Base-by-base conservation (phyloP, 1,140 invertebrate genomes). In the Drosophila sulfurigaster region DNA sequence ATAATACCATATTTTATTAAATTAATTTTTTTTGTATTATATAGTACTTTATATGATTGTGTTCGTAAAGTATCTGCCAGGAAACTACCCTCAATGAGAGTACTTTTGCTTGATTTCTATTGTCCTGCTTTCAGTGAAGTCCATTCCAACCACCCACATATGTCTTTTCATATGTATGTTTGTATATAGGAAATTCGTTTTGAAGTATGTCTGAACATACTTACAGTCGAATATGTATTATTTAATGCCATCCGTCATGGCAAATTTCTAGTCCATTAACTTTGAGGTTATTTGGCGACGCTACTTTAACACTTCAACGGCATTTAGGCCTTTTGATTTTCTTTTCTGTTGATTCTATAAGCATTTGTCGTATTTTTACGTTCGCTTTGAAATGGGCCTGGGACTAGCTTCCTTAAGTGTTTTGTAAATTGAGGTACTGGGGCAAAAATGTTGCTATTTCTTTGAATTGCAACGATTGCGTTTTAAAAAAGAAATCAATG, bases 261-360 rank as follows among this genome's bases (percentile, higher is more conserved):
- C 20, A 63, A 59, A 81, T 88, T 87, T 88, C 83, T 88, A 89
- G 83, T 88, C 83, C 83, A 88, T 88, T 88, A 88, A 88, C 85
- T 83, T 89, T 83, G 69, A 80, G 82, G 80, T 72, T 87, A 77
- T 86, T 86, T 74, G 73, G 63, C 60, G 79, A 72, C 59, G 72
- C 73, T 78, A 80, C 73, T 88, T 78, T 79, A 81, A 80, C 80
- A 87, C 82, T 86, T 87, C 77, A 83, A 75, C 72, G 58, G 32
- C 63, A 79, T 79, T 72, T 66, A 51, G 63, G 43, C 63, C 70
- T 79, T 71, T 57, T 57, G 66, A 63, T 48, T 59, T 59, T 54
- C 41, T 41, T 38, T 72, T 62, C 51, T 63, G 35, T 77, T 77
- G 57, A 58, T 67, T 59, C 74, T 52, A 60, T 69, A n/a, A 48